Evolutionary conservation across 2,888 invertebrate species (phyloP).

Genomic region (Tetranychus truncatus): DNA sequence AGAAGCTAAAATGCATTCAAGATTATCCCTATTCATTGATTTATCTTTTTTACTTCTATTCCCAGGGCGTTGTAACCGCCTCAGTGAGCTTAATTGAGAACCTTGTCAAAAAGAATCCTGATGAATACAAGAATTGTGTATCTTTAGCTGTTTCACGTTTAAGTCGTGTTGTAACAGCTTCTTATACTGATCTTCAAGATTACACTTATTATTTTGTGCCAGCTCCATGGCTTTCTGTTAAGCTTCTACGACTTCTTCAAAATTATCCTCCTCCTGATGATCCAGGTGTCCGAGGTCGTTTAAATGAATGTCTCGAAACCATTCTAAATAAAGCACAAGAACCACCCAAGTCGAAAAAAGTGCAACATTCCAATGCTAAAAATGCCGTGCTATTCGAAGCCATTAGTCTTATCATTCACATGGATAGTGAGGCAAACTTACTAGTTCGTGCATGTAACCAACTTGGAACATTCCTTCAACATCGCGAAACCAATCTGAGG

Average conservation of each 20-base stretch:
- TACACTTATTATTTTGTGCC: conserved; percentile 99
- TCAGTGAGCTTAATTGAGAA: conserved; percentile 95
- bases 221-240: conserved; percentile 99
- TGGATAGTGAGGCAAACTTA: conserved; percentile 90
- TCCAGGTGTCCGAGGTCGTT: conserved; percentile 80
- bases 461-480: conserved; percentile 82
- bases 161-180: conserved; percentile 91
- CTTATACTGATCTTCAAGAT: conserved; percentile 96
- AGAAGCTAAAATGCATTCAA: background rate
- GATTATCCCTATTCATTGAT: background rate
- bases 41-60: conserved; percentile 9
- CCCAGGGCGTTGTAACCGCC: conserved; percentile 84
- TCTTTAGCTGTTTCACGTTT: conserved; percentile 90
- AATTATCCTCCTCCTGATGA: conserved; percentile 98
- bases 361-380: conserved; percentile 98
- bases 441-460: conserved; percentile 96
- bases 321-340: conserved; percentile 97
- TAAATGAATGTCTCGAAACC: conserved; percentile 93
- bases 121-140: conserved; percentile 97
- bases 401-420: conserved; percentile 96
- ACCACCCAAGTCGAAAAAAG: conserved; percentile 98
- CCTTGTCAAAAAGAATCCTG: conserved; percentile 92
- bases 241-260: conserved; percentile 79
- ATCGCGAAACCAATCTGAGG: conserved; percentile 85
- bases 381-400: conserved; percentile 99